Evolutionary conservation across 2,797 vertebrate species (phyloP).

Genomic region (Helicolenus hilgendorfi): DNA sequence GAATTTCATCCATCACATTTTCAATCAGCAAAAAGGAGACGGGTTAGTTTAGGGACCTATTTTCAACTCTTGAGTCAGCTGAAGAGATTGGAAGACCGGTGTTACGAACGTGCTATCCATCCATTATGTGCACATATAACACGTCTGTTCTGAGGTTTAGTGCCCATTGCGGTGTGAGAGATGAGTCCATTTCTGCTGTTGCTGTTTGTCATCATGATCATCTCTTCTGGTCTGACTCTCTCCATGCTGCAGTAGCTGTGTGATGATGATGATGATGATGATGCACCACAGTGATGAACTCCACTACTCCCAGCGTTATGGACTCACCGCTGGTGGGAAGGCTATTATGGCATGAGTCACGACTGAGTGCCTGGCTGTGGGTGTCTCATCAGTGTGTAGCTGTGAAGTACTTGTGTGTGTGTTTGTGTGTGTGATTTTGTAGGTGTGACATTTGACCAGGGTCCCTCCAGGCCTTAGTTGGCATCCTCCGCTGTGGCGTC

Average conservation of each 20-base stretch:
- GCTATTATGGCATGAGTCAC: slow-evolving; percentile 76
- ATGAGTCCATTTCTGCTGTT: background rate
- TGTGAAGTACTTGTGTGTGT: slow-evolving; percentile 33
- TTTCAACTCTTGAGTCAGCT: background rate
- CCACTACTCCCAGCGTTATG: slow-evolving; percentile 4
- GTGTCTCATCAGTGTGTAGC: slow-evolving; percentile 48
- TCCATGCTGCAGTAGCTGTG: slow-evolving; percentile 13
- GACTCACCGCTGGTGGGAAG: slow-evolving; percentile 59
- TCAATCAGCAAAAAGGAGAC: background rate
- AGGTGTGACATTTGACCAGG: slow-evolving; percentile 43
- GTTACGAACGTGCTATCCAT: background rate
- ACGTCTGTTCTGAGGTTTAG: background rate
- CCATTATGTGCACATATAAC: background rate
- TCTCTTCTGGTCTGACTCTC: background rate
- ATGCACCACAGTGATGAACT: slow-evolving; percentile 48
- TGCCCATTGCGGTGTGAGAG: background rate
- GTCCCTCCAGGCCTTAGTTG: slow-evolving; percentile 22
- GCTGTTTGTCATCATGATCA: slow-evolving; percentile 4
- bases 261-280: slow-evolving; percentile 1
- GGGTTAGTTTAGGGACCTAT: background rate
- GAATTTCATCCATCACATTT: background rate
- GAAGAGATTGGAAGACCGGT: background rate
- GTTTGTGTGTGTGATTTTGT: slow-evolving; percentile 12
- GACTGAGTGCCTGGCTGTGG: slow-evolving; percentile 59
- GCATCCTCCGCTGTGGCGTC: slow-evolving; percentile 10